Base-by-base conservation (phyloP, 2,888 invertebrate species). In the Mantis religiosa region DNA sequence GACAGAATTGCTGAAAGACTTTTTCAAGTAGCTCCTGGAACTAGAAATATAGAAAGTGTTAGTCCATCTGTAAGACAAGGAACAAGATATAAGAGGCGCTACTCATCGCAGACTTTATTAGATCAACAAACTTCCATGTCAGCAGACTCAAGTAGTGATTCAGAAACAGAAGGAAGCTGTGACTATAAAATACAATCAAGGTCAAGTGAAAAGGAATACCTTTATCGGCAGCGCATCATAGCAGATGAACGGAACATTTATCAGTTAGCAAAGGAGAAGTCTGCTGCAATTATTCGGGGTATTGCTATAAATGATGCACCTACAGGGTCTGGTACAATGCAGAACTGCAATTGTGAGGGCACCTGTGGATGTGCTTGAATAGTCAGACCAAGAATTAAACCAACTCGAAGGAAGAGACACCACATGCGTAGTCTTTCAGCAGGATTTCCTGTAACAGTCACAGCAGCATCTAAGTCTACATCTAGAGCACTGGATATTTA, bases 301-400 rank as follows among this genome's bases (percentile, higher is more conserved):
- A 71, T 71, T 20, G 86, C 83, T 54, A 47, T 14, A 34, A 87
- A 88, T 85, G 84, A 71, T 28, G 89, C 41, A 6, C 83, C 88
- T 27, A 71, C 54, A 71, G 20, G 20, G 0, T 20, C 54, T 82
- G 28, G 85, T 84, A 20, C 87, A 85, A 27, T 47, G 34, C 84
- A 47, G 14, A 27, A n/a, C 27, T 92, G 92, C 87, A 90, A 90
- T 4, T 93, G 93, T 91, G 92, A 92, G 27, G 92, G 93, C 0
- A 92, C 93, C 34, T 92, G 92, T 89, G 92, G 92, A 2, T 93
- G 92, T 88, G 92, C 91, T 9, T 90, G 82, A 54, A 90, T 81
- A 28, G 82, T n/a, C 25, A 84, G n/a, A 14, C 27, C 25, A 12
- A 81, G 71, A 47, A 85, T 30, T 28, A n/a, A 54, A 15, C n/a